Conservation (phyloP, 2,113 vertebrate species). For the Suncus etruscus region DNA sequence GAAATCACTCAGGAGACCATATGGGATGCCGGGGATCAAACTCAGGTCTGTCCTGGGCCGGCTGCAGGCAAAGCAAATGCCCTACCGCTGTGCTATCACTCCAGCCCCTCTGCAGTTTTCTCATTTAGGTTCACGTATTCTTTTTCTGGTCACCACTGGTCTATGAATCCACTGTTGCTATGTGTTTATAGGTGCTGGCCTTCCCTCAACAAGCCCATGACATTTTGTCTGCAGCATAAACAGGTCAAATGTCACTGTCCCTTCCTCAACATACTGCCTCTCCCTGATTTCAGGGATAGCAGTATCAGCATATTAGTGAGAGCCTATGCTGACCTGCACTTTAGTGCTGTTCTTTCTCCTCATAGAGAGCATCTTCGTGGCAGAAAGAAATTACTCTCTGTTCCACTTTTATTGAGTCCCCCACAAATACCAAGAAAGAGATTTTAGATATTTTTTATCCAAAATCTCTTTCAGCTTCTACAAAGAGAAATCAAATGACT, state of each 20-base stretch:
- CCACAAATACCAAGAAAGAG: constrained; percentile 19
- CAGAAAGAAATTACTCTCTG: constrained; percentile 45
- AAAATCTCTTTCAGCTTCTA: constrained; percentile 40
- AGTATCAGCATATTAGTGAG: background rate
- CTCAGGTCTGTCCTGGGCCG: no score
- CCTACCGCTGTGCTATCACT: no score
- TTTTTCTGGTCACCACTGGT: background rate
- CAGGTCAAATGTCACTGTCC: background rate
- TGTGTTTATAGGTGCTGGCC: no score
- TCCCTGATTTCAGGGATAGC: background rate
- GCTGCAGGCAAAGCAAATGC: no score
- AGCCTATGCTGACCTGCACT: background rate
- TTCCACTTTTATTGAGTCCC: constrained; percentile 51
- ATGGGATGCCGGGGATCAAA: no score
- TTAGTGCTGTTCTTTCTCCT: constrained; percentile 16
- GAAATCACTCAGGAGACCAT: no score
- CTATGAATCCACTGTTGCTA: no score
- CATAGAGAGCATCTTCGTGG: constrained; percentile 41
- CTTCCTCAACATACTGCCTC: background rate
- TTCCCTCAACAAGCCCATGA: background rate
- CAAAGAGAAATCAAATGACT: constrained; percentile 33
- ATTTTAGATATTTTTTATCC: background rate
- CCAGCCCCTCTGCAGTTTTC: no score
- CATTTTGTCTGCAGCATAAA: background rate
- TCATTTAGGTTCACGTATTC: background rate